Percentiles rank a stretch among this genome's conserved stretches.
phyloP scores from a whole-genome alignment of 2,888 invertebrate species.

The Nymphalis c-album region DNA sequence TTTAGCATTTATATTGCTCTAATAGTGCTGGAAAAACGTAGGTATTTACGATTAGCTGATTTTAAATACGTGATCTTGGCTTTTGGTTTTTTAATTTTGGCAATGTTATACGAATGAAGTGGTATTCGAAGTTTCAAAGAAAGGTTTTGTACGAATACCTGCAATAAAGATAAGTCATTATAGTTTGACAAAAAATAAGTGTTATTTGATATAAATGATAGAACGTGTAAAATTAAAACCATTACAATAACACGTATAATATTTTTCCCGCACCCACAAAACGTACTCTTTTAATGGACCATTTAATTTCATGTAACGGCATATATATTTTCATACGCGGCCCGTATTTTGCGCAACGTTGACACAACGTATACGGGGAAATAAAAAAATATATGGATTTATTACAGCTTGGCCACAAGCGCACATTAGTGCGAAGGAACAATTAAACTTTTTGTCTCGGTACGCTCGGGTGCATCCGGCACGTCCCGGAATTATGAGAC shows the following conservation, averaged over 20 bases:
- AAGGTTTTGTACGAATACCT: no score
- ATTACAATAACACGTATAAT: slow-evolving; percentile 28
- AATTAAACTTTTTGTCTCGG: slow-evolving; percentile 67
- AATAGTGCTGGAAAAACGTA: slow-evolving; percentile 6
- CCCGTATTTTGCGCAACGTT: slow-evolving; percentile 39
- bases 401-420: slow-evolving; percentile 40
- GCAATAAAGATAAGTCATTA: no score
- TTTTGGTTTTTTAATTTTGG: no score
- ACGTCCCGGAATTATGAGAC: slow-evolving; percentile 67
- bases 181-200: no score
- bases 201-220: neutral
- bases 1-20: slow-evolving; percentile 29
- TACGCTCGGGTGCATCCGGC: slow-evolving; percentile 52
- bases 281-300: slow-evolving; percentile 40
- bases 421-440: slow-evolving; percentile 50
- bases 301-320: slow-evolving; percentile 43
- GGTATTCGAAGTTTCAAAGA: no score
- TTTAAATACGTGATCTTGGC: no score
- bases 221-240: slow-evolving; percentile 31
- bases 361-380: slow-evolving; percentile 31
- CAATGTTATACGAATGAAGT: no score
- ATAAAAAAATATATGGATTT: slow-evolving; percentile 46
- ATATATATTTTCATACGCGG: slow-evolving; percentile 39
- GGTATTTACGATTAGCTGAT: no score
- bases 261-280: slow-evolving; percentile 34